These are phyloP conservation scores for Thinocorus orbignyianus DNA, from an alignment of 2,113 vertebrate species.

Conservation along the genomic window DNA sequence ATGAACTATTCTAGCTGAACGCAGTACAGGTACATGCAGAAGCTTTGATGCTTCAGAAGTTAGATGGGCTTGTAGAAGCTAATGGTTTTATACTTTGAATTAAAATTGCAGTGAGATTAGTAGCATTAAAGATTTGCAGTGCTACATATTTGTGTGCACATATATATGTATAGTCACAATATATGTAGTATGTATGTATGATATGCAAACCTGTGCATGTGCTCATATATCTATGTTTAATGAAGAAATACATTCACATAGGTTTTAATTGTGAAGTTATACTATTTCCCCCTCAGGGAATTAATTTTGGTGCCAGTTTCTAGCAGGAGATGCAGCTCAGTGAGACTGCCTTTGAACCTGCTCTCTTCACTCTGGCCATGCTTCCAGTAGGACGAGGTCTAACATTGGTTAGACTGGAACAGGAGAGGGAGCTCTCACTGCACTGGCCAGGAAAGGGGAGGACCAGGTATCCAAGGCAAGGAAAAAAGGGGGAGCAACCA, in stretches of 20 bases:
- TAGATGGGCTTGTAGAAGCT: slow-evolving; percentile 61
- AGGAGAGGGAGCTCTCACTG: slow-evolving; percentile 54
- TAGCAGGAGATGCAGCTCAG: neutral
- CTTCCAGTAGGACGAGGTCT: neutral
- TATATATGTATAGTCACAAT: neutral
- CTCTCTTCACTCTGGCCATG: rapidly evolving
- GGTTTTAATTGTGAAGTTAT: neutral
- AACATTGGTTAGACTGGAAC: neutral
- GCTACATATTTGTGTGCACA: neutral
- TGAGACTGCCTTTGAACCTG: neutral
- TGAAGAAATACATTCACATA: neutral
- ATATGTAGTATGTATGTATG: neutral
- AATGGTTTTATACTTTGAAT: slow-evolving; percentile 59
- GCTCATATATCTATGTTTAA: neutral
- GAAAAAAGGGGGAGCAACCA: neutral
- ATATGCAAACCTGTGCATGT: neutral
- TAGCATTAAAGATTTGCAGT: neutral
- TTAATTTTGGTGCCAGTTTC: neutral
- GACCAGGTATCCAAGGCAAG: neutral
- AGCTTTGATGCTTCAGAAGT: slow-evolving; percentile 52
- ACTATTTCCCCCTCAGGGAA: neutral
- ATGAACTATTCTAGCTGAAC: slow-evolving; percentile 34
- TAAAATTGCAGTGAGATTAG: slow-evolving; percentile 41
- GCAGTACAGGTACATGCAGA: slow-evolving; percentile 1
- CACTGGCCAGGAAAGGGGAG: neutral